These are phyloP conservation scores for Mirza zaza DNA, from an alignment of 2,113 vertebrate species.

Conservation along the genomic window DNA sequence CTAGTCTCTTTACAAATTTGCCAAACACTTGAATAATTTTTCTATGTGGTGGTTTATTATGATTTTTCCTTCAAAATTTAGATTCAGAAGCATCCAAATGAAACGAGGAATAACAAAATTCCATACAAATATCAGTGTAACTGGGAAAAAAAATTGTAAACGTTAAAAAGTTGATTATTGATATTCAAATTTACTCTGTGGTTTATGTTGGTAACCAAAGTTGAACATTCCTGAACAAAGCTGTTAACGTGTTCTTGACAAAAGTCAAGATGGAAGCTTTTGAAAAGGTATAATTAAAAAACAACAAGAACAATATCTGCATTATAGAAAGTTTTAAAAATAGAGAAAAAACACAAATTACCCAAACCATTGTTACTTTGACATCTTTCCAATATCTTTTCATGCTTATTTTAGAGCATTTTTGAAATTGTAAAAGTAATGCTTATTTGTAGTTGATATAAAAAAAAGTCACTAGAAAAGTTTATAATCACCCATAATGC, in stretches of 20 bases:
- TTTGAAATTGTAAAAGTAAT: not conserved
- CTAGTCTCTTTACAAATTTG: not conserved
- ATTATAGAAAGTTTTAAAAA: not conserved
- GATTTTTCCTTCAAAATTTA: not conserved
- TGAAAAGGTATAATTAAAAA: not conserved
- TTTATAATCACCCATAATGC: not conserved
- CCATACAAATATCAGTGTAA: not conserved
- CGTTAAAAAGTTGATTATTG: not conserved
- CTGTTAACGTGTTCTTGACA: not conserved
- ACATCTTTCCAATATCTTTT: not conserved
- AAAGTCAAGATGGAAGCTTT: not conserved
- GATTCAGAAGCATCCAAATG: not conserved
- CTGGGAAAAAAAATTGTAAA: not conserved
- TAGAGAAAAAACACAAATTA: not conserved
- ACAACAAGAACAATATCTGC: not conserved
- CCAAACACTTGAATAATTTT: not conserved
- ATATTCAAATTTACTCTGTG: not conserved
- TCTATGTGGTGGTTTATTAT: not conserved
- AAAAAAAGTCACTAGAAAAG: not conserved
- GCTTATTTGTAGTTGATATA: not conserved
- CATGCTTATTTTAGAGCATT: not conserved
- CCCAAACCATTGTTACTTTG: not conserved
- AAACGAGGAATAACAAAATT: not conserved
- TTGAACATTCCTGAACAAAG: not conserved
- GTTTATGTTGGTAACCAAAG: not conserved